A percentile compares a stretch with the other conserved stretches of the same genome.
Conservation (phyloP, 2,797 vertebrate species). For the Acanthiza pusilla region DNA sequence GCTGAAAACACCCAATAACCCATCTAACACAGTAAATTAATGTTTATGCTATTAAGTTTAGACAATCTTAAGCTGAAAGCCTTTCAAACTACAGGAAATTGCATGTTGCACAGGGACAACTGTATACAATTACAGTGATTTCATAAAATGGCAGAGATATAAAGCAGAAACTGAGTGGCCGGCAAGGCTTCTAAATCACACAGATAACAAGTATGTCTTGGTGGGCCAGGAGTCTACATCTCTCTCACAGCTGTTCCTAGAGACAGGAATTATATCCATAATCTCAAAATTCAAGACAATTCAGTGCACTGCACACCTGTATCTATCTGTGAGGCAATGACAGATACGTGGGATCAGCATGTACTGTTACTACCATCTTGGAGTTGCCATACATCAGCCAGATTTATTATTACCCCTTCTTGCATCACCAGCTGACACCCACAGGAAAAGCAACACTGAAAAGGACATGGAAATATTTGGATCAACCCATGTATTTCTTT, state of each 20-base stretch:
- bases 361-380: not conserved
- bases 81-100: constrained; percentile 59
- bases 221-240: not conserved
- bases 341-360: not conserved
- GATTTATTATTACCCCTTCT: not conserved
- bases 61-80: constrained; percentile 49
- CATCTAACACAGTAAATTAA: constrained; percentile 39
- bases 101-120: constrained; percentile 18
- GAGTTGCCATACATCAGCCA: not conserved
- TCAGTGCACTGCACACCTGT: not conserved
- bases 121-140: constrained; percentile 44
- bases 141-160: constrained; percentile 22
- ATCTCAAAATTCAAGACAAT: not conserved
- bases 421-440: not conserved
- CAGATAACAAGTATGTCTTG: not conserved
- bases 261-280: not conserved
- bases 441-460: not conserved
- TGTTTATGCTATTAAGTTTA: constrained; percentile 50
- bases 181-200: not conserved
- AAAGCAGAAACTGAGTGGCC: constrained; percentile 12
- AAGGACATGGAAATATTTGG: not conserved
- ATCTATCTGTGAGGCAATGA: not conserved
- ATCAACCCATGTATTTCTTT: not conserved
- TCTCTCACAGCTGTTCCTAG: not conserved
- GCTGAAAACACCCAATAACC: constrained; percentile 31